Conservation (phyloP, 2,113 vertebrate species). For the Suricata suricatta region DNA sequence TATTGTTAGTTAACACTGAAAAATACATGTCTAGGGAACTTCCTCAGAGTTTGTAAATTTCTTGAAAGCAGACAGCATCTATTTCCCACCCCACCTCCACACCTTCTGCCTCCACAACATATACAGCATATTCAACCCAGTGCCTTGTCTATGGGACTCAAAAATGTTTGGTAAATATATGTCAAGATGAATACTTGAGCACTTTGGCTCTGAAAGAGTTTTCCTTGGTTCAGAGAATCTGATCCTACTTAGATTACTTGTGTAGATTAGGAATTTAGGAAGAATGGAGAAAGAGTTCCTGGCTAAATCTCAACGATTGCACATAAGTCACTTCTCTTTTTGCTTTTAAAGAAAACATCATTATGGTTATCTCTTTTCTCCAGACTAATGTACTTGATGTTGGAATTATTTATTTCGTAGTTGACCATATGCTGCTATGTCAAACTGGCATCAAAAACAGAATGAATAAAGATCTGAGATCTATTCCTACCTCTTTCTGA, state of each 20-base stretch:
- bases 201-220: background rate
- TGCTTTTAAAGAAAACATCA: background rate
- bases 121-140: background rate
- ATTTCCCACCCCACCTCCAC: constrained; percentile 38
- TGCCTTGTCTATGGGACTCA: background rate
- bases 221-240: background rate
- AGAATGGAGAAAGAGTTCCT: background rate
- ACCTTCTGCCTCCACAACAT: constrained; percentile 18
- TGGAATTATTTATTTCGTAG: background rate
- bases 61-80: background rate
- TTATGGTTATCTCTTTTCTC: background rate
- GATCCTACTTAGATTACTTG: background rate
- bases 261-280: background rate
- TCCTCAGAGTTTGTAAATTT: constrained; percentile 40
- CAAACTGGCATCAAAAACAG: background rate
- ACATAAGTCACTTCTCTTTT: background rate
- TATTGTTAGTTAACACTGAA: constrained; percentile 18
- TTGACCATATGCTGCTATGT: background rate
- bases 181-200: background rate
- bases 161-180: constrained; percentile 23
- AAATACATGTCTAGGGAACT: background rate
- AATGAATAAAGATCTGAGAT: background rate
- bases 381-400: background rate
- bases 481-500: background rate
- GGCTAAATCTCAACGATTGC: background rate